Percentiles rank a stretch among this genome's conserved stretches.
Evolutionary conservation across 1,140 invertebrate species (phyloP).

Genomic region (Drosophila orena): DNA sequence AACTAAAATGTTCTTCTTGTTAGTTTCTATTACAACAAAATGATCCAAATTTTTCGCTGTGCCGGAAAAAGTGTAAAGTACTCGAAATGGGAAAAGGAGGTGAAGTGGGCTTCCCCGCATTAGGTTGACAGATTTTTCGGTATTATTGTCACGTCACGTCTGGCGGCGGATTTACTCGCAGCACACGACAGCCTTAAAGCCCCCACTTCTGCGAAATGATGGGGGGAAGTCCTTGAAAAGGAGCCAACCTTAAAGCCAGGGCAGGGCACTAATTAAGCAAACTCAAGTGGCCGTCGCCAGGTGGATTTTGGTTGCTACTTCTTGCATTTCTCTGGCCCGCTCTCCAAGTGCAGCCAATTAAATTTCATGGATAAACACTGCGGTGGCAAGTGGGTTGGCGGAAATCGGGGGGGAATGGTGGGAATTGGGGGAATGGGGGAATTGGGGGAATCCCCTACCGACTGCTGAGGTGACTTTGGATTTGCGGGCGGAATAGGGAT

Average conservation of each 20-base stretch:
- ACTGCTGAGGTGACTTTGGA: slow-evolving; percentile 55
- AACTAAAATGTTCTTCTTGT: too few relatives aligned
- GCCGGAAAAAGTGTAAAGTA: slow-evolving; percentile 14
- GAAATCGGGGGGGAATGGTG: too few relatives aligned
- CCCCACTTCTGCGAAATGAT: background rate
- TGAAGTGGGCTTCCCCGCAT: slow-evolving; percentile 36
- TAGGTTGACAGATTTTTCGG: slow-evolving; percentile 60
- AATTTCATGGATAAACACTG: slow-evolving; percentile 76
- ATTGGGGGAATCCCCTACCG: background rate
- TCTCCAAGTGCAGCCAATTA: slow-evolving; percentile 61
- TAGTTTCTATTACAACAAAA: too few relatives aligned
- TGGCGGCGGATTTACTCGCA: slow-evolving; percentile 53
- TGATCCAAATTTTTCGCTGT: background rate
- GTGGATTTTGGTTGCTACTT: slow-evolving; percentile 6
- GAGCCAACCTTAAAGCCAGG: slow-evolving; percentile 9
- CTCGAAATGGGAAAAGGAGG: background rate
- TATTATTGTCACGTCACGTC: slow-evolving; percentile 81
- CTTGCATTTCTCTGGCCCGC: slow-evolving; percentile 13
- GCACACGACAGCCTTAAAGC: slow-evolving; percentile 50
- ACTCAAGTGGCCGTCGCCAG: slow-evolving; percentile 34
- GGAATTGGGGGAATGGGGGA: background rate
- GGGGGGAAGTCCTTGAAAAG: background rate
- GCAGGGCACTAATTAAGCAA: slow-evolving; percentile 48
- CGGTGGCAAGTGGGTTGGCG: background rate
- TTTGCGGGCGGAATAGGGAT: slow-evolving; percentile 25